Percentiles rank a stretch among this genome's conserved stretches.
phyloP scores from a whole-genome alignment of 2,888 invertebrate genomes.

The Selenia dentaria region DNA sequence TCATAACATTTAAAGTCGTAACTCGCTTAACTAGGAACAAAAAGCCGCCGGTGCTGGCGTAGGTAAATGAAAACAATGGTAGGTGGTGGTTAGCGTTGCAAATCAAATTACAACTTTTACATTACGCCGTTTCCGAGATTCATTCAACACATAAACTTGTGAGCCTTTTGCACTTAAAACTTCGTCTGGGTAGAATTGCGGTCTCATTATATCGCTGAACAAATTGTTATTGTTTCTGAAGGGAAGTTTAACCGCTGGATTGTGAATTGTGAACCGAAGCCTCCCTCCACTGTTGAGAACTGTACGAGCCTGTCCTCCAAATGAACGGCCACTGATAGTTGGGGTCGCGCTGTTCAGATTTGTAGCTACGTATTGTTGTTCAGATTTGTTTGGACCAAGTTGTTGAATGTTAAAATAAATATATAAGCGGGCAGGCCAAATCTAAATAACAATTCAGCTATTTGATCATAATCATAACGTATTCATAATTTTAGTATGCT shows the following conservation, averaged over 20 bases:
- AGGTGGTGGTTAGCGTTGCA: conserved; percentile 61
- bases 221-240: conserved; percentile 73
- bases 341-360: neutral
- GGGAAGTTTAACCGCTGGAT: conserved; percentile 63
- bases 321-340: conserved; percentile 11
- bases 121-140: conserved; percentile 65
- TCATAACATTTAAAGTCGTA: conserved; percentile 51
- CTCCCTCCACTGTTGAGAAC: conserved; percentile 47
- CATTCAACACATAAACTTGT: conserved; percentile 72
- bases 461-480: too few relatives aligned
- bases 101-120: conserved; percentile 76
- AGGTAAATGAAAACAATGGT: conserved; percentile 61
- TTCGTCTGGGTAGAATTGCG: conserved; percentile 60
- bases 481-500: too few relatives aligned
- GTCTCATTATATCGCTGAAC: conserved; percentile 67
- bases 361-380: too few relatives aligned
- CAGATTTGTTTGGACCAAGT: neutral
- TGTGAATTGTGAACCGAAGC: conserved; percentile 53
- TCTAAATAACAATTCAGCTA: too few relatives aligned
- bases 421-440: neutral
- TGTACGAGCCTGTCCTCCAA: conserved; percentile 37
- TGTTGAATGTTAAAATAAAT: neutral
- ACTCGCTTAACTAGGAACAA: conserved; percentile 56
- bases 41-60: conserved; percentile 43
- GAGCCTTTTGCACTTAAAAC: conserved; percentile 74